Base-by-base conservation (phyloP, 2,888 invertebrate species). In the Danaus chrysippus region DNA sequence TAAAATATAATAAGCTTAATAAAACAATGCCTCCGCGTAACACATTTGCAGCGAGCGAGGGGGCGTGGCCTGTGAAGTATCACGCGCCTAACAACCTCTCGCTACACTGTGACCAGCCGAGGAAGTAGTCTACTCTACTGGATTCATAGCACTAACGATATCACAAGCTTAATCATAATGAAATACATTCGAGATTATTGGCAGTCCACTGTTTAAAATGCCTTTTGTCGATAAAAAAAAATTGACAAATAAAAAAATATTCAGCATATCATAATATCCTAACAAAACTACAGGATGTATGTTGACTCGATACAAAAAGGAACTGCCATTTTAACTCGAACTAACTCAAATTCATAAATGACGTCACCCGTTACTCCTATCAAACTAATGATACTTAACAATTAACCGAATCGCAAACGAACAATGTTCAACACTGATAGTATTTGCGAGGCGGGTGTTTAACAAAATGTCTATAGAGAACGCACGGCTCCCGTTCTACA, bases 261-360 rank as follows among this genome's bases (percentile, higher is more conserved):
- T 49, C 17, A 17, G 49, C 15, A 49, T 49, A 34, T 6, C 6
- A 34, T 34, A 5, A 8, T 6, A 34, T 6, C 23, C 23, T 34
- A 34, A 5, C 8, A 34, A 34, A 1, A 34, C 23, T 34, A 34
- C 23, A 17, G 17, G 15, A 17, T 15, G 8, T 46, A 46, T 46
- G 13, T 9, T 12, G 46, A 49, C 49, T 49, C 49, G 15, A 17
- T 17, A 17, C 49, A 8, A 17, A 49, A 17, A 10, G 74, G 81
- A 81, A 86, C 88, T 86, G 88, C 87, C 83, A 67, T 71, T 68
- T 66, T 78, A 78, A 78, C 82, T 77, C 76, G 86, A 88, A 87
- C 89, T 87, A 89, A 91, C 89, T 87, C 86, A 86, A 90, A 90
- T 86, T 90, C 90, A 90, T 84, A 81, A 81, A 85, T 82, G 86